Base-by-base conservation (phyloP, 2,113 vertebrate species). In the Ia io region DNA sequence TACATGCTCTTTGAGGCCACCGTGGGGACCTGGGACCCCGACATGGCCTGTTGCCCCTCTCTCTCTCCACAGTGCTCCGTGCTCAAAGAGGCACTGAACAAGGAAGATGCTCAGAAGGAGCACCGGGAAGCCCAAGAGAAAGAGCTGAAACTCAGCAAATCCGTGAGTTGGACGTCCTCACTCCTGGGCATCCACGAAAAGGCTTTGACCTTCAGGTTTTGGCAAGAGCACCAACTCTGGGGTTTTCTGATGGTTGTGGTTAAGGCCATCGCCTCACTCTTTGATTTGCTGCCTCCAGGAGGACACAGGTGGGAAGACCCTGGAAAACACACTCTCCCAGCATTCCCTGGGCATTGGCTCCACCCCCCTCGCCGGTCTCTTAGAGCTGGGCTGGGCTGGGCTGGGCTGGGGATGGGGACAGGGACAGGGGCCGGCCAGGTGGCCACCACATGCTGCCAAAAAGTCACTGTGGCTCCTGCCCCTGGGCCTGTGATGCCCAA, bases 11-110 rank as follows among this genome's bases (percentile, higher is more conserved):
- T 1, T 17, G 4, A 59, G 47, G 37, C 53, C 14, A 0, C 23
- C 12, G 3, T 0, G 2, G 69, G 51, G 23, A 37, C 84, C 3
- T 2, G 51, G 85, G n/a, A 1, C 23, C 35, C 30, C 32, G 71
- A 3, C 56, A 3, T 28, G 59, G 59, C 25, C 5, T 3, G 0
- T 3, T 18, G 16, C 51, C 76, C 47, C 12, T 70, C n/a, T 0
- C 93, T 0, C 92, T 32, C 96, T 61, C 77, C n/a, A 4, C 51
- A 99, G 98, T 98, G 98, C 86, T 97, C 87, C 0, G 97, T 73
- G 85, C 96, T 98, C 40, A 98, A 97, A 84, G 98, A 98, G 85
- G 96, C 97, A 35, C 40, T 86, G 20, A 98, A 96, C 37, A 92
- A 49, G 91, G 96, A 95, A 17, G 79, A 77, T 0, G 40, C 73